These are phyloP conservation scores for Chionoecetes opilio DNA, from an alignment of 1,140 invertebrate species.

Conservation along the genomic window DNA sequence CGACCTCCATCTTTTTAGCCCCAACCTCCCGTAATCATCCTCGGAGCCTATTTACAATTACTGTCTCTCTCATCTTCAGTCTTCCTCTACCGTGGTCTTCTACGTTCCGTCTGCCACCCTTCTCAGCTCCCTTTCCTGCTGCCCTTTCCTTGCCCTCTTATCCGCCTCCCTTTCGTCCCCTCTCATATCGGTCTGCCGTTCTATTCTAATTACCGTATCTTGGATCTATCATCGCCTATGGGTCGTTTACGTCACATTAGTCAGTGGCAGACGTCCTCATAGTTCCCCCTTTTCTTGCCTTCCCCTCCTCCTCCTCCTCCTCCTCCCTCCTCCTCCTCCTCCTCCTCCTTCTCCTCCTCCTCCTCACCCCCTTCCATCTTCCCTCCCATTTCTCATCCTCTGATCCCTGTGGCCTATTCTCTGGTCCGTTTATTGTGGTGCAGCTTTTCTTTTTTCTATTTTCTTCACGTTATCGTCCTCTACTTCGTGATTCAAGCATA, in stretches of 20 bases:
- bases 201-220: slow-evolving; percentile 55
- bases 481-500: not conserved
- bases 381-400: not conserved
- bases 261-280: not conserved
- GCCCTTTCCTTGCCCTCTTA: not conserved
- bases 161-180: not conserved
- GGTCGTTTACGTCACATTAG: slow-evolving; percentile 48
- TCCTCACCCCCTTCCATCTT: slow-evolving; percentile 15
- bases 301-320: not conserved
- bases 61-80: not conserved
- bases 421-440: not conserved
- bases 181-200: not conserved
- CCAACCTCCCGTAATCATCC: not conserved
- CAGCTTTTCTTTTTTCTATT: not conserved
- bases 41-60: not conserved
- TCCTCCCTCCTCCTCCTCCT: not conserved
- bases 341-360: not conserved
- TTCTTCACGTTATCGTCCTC: not conserved
- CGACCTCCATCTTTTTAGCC: not conserved
- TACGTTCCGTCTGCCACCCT: not conserved
- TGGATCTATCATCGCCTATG: slow-evolving; percentile 51
- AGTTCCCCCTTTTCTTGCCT: not conserved
- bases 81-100: not conserved
- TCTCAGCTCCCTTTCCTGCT: not conserved
- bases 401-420: not conserved